Percentiles rank a stretch among this genome's conserved stretches.
Conservation (phyloP, 1,140 invertebrate genomes). For the Dreissena polymorpha region DNA sequence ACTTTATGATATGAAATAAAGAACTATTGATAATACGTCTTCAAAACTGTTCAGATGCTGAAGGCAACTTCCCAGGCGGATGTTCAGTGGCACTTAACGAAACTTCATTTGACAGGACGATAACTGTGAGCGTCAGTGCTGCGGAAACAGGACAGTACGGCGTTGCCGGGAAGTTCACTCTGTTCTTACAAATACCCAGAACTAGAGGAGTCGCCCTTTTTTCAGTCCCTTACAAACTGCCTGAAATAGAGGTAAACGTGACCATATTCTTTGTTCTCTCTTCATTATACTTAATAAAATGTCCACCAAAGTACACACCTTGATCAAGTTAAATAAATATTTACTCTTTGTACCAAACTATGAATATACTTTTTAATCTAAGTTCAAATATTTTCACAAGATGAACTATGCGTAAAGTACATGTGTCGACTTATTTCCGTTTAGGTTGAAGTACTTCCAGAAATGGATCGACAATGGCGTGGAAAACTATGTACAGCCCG, state of each 20-base stretch:
- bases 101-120: not conserved
- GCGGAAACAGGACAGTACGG: constrained; percentile 37
- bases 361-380: not conserved
- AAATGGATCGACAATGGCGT: constrained; percentile 7
- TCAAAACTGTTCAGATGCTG: not conserved
- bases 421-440: not conserved
- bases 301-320: not conserved
- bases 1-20: too few relatives aligned
- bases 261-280: not conserved
- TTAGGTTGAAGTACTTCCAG: constrained; percentile 32
- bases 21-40: not conserved
- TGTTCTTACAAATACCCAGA: not conserved
- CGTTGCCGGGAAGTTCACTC: constrained; percentile 23
- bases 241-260: not conserved
- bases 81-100: not conserved
- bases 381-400: not conserved
- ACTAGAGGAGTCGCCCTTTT: not conserved
- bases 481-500: constrained; percentile 23
- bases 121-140: not conserved
- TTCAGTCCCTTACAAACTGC: not conserved
- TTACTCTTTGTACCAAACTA: not conserved
- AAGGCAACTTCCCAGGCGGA: not conserved
- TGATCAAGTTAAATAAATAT: not conserved
- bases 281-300: not conserved
- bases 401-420: not conserved